These are phyloP conservation scores for Drosophila kepulauana DNA, from an alignment of 1,140 invertebrate species.

Conservation along the genomic window DNA sequence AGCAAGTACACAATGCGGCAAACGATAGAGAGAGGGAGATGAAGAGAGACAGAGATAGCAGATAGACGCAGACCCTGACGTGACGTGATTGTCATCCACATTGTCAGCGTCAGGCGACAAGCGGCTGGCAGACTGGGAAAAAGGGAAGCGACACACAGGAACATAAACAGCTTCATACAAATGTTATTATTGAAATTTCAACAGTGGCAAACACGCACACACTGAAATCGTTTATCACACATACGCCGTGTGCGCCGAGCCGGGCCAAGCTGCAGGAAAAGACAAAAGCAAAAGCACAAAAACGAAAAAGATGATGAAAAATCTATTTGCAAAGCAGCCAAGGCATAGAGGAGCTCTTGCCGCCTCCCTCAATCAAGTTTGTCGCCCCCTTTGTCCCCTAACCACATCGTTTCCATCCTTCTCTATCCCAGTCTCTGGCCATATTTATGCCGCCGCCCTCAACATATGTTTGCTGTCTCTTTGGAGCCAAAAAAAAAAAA, in stretches of 20 bases:
- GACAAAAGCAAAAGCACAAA: constrained; percentile 35
- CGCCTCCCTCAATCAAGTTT: neutral
- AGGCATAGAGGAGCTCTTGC: neutral
- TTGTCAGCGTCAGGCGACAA: constrained; percentile 66
- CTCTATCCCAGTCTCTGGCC: constrained; percentile 24
- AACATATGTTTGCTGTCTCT: constrained; percentile 63
- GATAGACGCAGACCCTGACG: constrained; percentile 53
- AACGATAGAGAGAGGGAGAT: constrained; percentile 2
- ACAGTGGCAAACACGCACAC: constrained; percentile 34
- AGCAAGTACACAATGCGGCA: constrained; percentile 29
- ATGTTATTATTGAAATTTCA: constrained; percentile 82
- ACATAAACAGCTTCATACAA: constrained; percentile 81
- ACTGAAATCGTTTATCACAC: constrained; percentile 66
- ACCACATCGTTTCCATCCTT: neutral
- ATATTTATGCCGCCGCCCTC: constrained; percentile 50
- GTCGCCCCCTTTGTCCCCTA: neutral
- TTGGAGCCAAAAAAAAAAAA: neutral
- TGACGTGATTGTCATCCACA: constrained; percentile 80
- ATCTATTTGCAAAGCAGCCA: constrained; percentile 67
- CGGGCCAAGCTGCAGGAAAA: constrained; percentile 39
- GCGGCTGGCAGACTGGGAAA: neutral
- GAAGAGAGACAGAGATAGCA: constrained; percentile 14
- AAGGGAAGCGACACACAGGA: constrained; percentile 25
- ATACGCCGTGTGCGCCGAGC: constrained; percentile 54
- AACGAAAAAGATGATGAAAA: constrained; percentile 75